phyloP scores from a whole-genome alignment of 2,797 vertebrate species.

The Cacajao melanocephalus region DNA sequence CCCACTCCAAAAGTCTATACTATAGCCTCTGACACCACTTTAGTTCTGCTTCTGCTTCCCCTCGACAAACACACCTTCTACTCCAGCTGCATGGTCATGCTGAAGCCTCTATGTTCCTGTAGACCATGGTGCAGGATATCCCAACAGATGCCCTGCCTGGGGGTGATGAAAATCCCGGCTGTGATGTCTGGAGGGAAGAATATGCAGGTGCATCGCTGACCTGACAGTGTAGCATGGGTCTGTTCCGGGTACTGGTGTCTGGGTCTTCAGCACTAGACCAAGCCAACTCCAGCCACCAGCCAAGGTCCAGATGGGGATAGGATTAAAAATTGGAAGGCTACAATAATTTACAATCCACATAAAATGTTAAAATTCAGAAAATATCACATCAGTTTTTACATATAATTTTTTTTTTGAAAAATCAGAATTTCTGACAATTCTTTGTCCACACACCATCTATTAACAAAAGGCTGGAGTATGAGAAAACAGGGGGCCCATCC shows the following conservation, averaged over 20 bases:
- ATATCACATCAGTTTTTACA: neutral
- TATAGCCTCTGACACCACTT: neutral
- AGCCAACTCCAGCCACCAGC: neutral
- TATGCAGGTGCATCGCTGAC: neutral
- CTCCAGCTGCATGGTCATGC: neutral
- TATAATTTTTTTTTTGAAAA: neutral
- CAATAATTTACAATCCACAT: neutral
- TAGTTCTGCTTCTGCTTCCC: neutral
- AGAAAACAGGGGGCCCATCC: neutral
- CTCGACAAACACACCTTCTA: neutral
- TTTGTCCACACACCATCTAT: neutral
- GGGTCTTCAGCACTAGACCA: neutral
- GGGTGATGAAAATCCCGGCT: neutral
- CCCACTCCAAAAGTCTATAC: neutral
- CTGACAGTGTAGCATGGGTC: neutral
- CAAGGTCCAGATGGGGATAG: neutral
- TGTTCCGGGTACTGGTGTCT: accelerated
- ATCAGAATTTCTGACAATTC: neutral
- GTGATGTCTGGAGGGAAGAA: neutral
- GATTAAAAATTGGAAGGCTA: neutral
- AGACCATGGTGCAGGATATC: neutral
- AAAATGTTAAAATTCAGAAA: neutral
- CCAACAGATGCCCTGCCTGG: neutral
- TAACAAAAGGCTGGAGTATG: neutral
- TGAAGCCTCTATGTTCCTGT: neutral